Percentiles rank a stretch among this genome's conserved stretches.
phyloP scores from a whole-genome alignment of 2,888 invertebrate genomes.

The Amorpha juglandis region DNA sequence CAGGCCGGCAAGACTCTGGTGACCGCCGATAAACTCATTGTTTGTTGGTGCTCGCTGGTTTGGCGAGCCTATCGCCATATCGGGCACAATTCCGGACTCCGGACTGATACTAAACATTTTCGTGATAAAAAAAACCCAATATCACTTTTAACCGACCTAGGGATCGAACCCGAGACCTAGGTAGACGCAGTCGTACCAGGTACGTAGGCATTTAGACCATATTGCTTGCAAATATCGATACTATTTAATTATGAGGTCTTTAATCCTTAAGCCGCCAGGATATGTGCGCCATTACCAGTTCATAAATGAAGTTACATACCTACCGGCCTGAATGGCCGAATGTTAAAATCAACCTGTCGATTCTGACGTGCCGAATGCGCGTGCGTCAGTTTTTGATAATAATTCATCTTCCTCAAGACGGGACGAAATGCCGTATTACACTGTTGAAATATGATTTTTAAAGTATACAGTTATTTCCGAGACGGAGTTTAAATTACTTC shows the following conservation, averaged over 20 bases:
- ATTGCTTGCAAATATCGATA: conserved; percentile 19
- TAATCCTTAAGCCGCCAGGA: conserved; percentile 31
- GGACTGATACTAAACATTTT: too few relatives aligned
- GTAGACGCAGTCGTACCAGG: not conserved
- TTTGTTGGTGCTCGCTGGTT: too few relatives aligned
- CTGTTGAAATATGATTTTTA: conserved; percentile 17
- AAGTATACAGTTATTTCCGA: not conserved
- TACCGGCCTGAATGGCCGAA: conserved; percentile 32
- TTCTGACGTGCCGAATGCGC: conserved; percentile 41
- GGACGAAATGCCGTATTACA: not conserved
- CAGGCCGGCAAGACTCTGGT: too few relatives aligned
- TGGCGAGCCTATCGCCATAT: too few relatives aligned
- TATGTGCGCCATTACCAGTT: conserved; percentile 14
- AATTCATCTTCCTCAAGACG: conserved; percentile 37
- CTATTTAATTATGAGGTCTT: conserved; percentile 26
- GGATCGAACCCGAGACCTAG: too few relatives aligned
- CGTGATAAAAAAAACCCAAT: too few relatives aligned
- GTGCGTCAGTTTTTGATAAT: conserved; percentile 41
- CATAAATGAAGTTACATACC: conserved; percentile 27
- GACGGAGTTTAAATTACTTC: not conserved
- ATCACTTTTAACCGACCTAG: too few relatives aligned
- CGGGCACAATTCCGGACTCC: too few relatives aligned
- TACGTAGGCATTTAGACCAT: not conserved
- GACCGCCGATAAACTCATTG: too few relatives aligned
- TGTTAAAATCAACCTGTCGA: conserved; percentile 44